Conservation (phyloP, 2,113 vertebrate genomes). For the Protobothrops flavoviridis region DNA sequence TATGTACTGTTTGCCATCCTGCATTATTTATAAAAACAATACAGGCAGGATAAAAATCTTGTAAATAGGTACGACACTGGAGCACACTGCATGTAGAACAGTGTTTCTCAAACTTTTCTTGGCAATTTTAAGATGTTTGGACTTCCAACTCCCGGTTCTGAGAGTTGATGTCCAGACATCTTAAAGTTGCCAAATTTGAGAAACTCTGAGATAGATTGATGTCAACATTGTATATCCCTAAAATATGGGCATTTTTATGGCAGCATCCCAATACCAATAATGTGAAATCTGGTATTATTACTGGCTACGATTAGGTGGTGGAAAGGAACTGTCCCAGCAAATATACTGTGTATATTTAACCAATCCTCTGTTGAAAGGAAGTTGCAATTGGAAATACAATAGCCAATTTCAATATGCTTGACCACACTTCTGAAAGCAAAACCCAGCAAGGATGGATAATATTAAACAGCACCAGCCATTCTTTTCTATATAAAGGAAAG, state of each 20-base stretch:
- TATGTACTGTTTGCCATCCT: too few relatives aligned
- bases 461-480: constrained; percentile 1
- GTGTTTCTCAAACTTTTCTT: not conserved
- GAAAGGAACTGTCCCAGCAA: not conserved
- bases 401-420: constrained; percentile 33
- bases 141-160: too few relatives aligned
- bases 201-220: not conserved
- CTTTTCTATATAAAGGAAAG: constrained; percentile 11
- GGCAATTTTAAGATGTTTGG: not conserved
- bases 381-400: not conserved
- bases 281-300: not conserved
- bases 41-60: too few relatives aligned
- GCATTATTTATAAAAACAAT: too few relatives aligned
- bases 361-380: constrained; percentile 18
- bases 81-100: not conserved
- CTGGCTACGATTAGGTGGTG: not conserved
- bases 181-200: too few relatives aligned
- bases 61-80: not conserved
- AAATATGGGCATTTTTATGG: not conserved
- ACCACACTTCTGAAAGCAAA: constrained; percentile 36
- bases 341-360: not conserved
- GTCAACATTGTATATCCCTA: not conserved
- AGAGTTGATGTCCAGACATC: too few relatives aligned
- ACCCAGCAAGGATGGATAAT: constrained; percentile 16
- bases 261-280: not conserved